These are phyloP conservation scores for Phodopus roborovskii DNA, from an alignment of 2,113 vertebrate genomes.

Conservation along the genomic window DNA sequence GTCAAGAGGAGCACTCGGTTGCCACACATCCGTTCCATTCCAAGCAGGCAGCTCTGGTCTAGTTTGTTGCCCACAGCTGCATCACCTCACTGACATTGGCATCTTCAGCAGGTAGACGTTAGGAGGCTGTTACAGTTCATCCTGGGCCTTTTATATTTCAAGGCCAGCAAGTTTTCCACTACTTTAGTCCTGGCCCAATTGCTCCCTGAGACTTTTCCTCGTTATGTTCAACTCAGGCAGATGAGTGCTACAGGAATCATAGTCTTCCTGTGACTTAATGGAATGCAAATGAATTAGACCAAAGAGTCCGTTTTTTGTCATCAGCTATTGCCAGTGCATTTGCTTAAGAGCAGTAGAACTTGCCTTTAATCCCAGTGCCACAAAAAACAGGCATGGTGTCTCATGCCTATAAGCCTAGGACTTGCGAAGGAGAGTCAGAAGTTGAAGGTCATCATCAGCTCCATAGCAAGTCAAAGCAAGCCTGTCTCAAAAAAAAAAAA, in stretches of 20 bases:
- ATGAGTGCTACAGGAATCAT: not conserved
- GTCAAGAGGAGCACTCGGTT: not conserved
- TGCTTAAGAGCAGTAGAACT: not conserved
- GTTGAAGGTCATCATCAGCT: not conserved
- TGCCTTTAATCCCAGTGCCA: not conserved
- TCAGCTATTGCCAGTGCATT: not conserved
- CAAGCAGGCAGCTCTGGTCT: not conserved
- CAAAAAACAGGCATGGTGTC: not conserved
- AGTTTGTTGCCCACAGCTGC: fast-evolving
- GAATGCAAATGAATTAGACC: not conserved
- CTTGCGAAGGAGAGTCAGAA: not conserved
- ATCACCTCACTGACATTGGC: not conserved
- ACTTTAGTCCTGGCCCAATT: not conserved
- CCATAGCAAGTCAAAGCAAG: not conserved
- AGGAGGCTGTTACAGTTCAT: not conserved
- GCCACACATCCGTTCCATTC: not conserved
- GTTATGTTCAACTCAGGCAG: not conserved
- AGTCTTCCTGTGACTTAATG: not conserved
- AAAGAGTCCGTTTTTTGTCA: not conserved
- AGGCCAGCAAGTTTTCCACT: not conserved
- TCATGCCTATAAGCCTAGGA: not conserved
- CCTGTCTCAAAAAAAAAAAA: not conserved
- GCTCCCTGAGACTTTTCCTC: not conserved
- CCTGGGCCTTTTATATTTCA: not conserved
- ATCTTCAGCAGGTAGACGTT: not conserved